A percentile compares a stretch with the other conserved stretches of the same genome.
Conservation (phyloP, 2,888 invertebrate species). For the Drymonia ruficornis region DNA sequence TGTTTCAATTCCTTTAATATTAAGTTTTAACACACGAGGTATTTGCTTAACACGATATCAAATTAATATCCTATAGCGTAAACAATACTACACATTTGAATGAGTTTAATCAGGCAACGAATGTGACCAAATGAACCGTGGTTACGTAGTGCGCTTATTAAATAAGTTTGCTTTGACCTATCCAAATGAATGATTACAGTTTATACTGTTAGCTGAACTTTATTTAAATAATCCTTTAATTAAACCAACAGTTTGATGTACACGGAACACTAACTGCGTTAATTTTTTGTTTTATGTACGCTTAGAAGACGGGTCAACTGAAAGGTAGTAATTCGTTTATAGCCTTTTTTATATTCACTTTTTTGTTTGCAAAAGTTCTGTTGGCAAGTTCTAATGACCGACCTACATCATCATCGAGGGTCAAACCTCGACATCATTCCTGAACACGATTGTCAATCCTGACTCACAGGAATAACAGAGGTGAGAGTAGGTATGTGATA, state of each 20-base stretch:
- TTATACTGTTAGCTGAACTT: constrained; percentile 20
- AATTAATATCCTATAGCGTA: constrained; percentile 25
- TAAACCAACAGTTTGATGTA: not conserved
- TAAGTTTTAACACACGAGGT: no score
- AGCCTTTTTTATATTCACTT: not conserved
- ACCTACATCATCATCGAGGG: no score
- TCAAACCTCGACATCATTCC: no score
- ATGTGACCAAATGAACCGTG: constrained; percentile 50
- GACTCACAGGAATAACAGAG: no score
- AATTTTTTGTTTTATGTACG: constrained; percentile 11
- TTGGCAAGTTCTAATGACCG: not conserved
- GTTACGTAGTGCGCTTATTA: constrained; percentile 38
- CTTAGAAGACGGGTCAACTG: not conserved
- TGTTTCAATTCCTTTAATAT: not conserved
- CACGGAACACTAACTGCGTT: constrained; percentile 5
- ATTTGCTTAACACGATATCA: not conserved
- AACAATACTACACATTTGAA: constrained; percentile 36
- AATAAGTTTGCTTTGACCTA: constrained; percentile 47
- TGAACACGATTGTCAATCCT: no score
- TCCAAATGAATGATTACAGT: constrained; percentile 43
- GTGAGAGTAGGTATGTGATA: no score
- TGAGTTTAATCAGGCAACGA: constrained; percentile 45
- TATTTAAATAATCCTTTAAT: constrained; percentile 17
- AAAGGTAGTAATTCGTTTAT: not conserved
- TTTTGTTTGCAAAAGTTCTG: not conserved